phyloP scores from a whole-genome alignment of 2,888 invertebrate genomes.

The Uropetala carovei region DNA sequence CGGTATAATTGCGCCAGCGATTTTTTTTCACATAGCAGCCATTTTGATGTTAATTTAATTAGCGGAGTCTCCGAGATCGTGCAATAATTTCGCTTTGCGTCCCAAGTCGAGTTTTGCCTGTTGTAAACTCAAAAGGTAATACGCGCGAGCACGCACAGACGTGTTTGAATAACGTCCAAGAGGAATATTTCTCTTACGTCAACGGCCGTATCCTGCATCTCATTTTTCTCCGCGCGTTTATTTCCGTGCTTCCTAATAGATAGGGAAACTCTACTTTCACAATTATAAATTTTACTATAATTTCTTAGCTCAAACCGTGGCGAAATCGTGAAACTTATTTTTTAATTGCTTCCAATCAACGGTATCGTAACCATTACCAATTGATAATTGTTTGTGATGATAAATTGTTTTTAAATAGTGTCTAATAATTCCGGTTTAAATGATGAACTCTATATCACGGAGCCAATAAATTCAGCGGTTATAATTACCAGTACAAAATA shows the following conservation, averaged over 20 bases:
- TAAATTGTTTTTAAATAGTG: too few species aligned
- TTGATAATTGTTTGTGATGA: too few species aligned
- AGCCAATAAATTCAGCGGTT: too few species aligned
- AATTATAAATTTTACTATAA: not conserved
- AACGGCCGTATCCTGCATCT: not conserved
- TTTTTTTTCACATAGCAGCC: not conserved
- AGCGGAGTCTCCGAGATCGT: not conserved
- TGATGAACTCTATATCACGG: too few species aligned
- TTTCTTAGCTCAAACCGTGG: not conserved
- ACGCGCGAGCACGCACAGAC: not conserved
- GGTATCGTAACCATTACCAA: too few species aligned
- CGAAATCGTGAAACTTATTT: not conserved
- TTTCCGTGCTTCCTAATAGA: not conserved
- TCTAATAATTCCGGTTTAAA: too few species aligned
- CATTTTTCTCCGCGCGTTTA: not conserved
- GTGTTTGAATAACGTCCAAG: conserved; percentile 2
- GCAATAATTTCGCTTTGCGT: not conserved
- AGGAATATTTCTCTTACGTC: not conserved
- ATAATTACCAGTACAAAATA: too few species aligned
- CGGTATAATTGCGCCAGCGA: not conserved
- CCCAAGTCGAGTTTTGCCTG: conserved; percentile 12
- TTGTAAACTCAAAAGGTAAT: not conserved
- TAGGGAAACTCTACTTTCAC: not conserved
- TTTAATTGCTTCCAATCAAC: not conserved
- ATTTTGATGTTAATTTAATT: conserved; percentile 52